These are phyloP conservation scores for Diglossa cyanea DNA, from an alignment of 2,797 vertebrate genomes.

Conservation along the genomic window DNA sequence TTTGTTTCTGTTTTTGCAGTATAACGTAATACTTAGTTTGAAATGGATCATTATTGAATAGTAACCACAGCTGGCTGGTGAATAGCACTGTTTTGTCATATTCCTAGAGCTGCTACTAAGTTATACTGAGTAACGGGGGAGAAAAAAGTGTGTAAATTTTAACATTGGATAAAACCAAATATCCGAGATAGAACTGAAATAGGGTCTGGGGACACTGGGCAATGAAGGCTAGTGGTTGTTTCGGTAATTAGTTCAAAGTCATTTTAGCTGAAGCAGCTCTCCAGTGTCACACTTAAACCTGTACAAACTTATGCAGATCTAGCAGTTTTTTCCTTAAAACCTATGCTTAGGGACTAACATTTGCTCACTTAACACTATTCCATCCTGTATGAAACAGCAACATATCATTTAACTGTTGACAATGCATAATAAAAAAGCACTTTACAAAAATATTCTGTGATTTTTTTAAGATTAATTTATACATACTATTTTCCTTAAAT, in stretches of 20 bases:
- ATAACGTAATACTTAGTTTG: not conserved
- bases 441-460: conserved; percentile 35
- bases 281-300: not conserved
- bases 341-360: conserved; percentile 27
- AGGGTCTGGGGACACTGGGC: not conserved
- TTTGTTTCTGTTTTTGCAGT: not conserved
- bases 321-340: conserved; percentile 11
- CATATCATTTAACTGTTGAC: conserved; percentile 35
- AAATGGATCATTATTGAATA: not conserved
- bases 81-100: not conserved
- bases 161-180: not conserved
- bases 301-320: not conserved
- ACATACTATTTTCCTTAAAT: not conserved
- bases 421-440: conserved; percentile 62
- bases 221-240: not conserved
- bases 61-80: not conserved
- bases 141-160: not conserved
- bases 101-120: not conserved
- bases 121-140: not conserved
- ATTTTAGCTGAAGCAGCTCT: conserved; percentile 13
- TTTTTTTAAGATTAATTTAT: not conserved
- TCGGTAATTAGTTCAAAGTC: not conserved
- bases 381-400: conserved; percentile 51
- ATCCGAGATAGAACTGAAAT: not conserved
- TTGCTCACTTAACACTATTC: conserved; percentile 17